Evolutionary conservation across 2,113 vertebrate species (phyloP), one percentile per base, ranked within the genome.

Genomic region (Hylia prasina): DNA sequence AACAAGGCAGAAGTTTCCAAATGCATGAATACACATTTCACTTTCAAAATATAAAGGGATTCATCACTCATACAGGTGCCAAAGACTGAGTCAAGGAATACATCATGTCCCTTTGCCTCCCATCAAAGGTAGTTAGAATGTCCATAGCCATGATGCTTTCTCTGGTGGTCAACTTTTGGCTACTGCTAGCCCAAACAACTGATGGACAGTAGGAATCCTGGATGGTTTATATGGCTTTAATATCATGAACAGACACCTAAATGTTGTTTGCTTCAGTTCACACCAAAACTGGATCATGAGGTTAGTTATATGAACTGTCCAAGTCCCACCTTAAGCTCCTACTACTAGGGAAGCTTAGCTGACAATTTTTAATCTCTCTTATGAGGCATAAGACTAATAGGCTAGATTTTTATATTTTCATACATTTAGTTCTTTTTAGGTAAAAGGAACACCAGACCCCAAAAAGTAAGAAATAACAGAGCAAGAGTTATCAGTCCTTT

Each of bases 161-260:
- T 25, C 15, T 60, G 13, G 13, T 19, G 42, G 8, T 17, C 0
- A 0, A 25, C 21, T 15, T 56, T 6, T 35, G 50, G n/a, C 37
- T 44, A 31, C 18, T 42, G 18, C 23, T 35, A 44, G 11, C 14
- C 19, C 33, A 25, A 65, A 57, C 7, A 68, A 6, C 8, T 14
- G 30, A 73, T 45, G 23, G 33, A 37, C 20, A 68, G 14, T 8
- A 58, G 44, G 22, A 44, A 7, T n/a, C 16, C n/a, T 40, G 22
- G 22, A 48, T 27, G 11, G 16, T 7, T 84, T 68, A 5, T 2
- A 13, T 0, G 1, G 40, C 37, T 85, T 75, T 47, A 85, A 66
- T 17, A 27, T 4, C 31, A 65, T 23, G 6, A 45, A 35, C 33
- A 45, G 53, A 81, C 11, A 64, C 9, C 19, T 40, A 14, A 88